Percentiles rank a stretch among this genome's conserved stretches.
These are phyloP conservation scores for Uropsilus gracilis DNA, from an alignment of 2,113 vertebrate species.

Conservation along the genomic window DNA sequence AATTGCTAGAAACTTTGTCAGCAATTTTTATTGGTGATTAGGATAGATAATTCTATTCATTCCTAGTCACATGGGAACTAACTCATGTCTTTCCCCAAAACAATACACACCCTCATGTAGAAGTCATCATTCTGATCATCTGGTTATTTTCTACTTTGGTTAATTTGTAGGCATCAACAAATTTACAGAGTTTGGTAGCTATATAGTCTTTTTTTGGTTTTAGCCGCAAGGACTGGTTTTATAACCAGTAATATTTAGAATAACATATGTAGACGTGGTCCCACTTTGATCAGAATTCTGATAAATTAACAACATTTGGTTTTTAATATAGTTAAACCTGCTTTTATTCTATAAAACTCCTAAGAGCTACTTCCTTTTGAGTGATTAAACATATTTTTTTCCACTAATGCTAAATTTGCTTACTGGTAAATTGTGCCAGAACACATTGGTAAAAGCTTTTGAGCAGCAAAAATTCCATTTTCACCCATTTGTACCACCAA, in stretches of 20 bases:
- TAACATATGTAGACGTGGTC: background rate
- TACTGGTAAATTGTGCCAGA: background rate
- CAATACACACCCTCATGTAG: background rate
- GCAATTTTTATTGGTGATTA: background rate
- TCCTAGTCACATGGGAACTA: background rate
- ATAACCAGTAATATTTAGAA: background rate
- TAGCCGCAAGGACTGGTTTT: slow-evolving; percentile 9
- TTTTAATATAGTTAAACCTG: slow-evolving; percentile 31
- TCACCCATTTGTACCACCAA: background rate
- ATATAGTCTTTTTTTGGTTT: background rate
- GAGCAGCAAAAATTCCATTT: background rate
- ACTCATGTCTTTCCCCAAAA: too few species aligned
- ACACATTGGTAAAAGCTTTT: background rate
- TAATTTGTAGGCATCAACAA: background rate
- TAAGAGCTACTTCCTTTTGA: slow-evolving; percentile 18
- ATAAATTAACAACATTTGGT: background rate
- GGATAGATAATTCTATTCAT: background rate
- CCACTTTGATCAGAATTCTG: background rate
- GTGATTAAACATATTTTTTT: background rate
- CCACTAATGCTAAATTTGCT: slow-evolving; percentile 27
- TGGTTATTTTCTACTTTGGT: background rate
- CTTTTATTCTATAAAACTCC: slow-evolving; percentile 13
- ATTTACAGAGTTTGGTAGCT: background rate
- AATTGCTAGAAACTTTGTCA: background rate
- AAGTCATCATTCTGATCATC: background rate